Evolutionary conservation across 2,888 invertebrate genomes (phyloP).

Genomic region (Anoncus sp.): DNA sequence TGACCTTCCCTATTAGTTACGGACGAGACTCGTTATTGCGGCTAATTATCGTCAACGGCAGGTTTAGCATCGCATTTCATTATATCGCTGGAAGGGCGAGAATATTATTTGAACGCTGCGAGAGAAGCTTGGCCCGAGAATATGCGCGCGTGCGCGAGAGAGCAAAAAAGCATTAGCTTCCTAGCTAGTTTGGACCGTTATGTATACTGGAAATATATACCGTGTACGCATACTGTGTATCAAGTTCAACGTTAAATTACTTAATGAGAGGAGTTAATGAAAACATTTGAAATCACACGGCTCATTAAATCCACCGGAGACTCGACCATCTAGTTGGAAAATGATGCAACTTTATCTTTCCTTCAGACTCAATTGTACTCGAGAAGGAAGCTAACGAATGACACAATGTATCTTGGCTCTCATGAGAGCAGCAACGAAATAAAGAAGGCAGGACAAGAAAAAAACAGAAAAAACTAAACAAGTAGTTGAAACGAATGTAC

Average conservation of each 20-base stretch:
- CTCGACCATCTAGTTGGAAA: slow-evolving; percentile 10
- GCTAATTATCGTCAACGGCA: slow-evolving; percentile 64
- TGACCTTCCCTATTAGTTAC: slow-evolving; percentile 64
- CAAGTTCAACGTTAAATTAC: slow-evolving; percentile 24
- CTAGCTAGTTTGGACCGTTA: slow-evolving; percentile 1
- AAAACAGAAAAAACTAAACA: background rate
- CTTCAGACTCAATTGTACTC: slow-evolving; percentile 23
- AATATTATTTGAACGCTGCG: slow-evolving; percentile 53
- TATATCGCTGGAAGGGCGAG: slow-evolving; percentile 22
- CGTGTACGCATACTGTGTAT: slow-evolving; percentile 16
- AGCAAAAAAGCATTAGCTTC: slow-evolving; percentile 37
- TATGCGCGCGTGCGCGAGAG: slow-evolving; percentile 30
- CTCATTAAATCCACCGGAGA: slow-evolving; percentile 43
- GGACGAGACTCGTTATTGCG: slow-evolving; percentile 61
- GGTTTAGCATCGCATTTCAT: slow-evolving; percentile 58
- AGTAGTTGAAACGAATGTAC: background rate
- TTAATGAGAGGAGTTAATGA: slow-evolving; percentile 45
- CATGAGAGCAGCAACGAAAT: slow-evolving; percentile 3
- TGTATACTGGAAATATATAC: background rate
- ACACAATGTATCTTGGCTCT: background rate
- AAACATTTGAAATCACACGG: slow-evolving; percentile 48
- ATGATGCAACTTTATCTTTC: slow-evolving; percentile 22
- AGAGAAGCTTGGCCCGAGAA: slow-evolving; percentile 1
- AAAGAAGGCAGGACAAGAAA: background rate
- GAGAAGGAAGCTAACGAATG: slow-evolving; percentile 14